These are phyloP conservation scores for Lithophane ornitopus DNA, from an alignment of 2,888 invertebrate species.

Conservation along the genomic window DNA sequence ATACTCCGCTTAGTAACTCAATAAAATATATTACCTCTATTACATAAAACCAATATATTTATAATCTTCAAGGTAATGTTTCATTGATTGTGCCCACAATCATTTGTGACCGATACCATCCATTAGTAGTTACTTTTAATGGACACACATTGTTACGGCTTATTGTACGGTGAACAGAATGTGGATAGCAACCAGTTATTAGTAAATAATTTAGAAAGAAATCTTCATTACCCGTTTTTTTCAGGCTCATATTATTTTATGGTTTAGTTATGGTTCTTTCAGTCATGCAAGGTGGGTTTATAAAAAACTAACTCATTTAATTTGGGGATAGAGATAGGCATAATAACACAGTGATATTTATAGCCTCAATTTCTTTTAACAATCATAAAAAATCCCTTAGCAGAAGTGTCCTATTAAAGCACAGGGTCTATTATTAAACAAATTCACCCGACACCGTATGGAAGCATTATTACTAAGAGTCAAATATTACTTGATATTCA, in stretches of 20 bases:
- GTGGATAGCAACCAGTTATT: constrained; percentile 1
- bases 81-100: constrained; percentile 23
- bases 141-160: constrained; percentile 25
- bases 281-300: too few relatives aligned
- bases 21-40: not conserved
- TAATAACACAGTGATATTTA: not conserved
- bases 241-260: not conserved
- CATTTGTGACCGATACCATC: constrained; percentile 10
- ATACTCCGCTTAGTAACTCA: not conserved
- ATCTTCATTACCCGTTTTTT: not conserved
- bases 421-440: not conserved
- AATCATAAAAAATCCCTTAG: not conserved
- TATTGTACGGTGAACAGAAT: not conserved
- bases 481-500: not conserved
- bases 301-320: not conserved
- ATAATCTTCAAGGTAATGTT: constrained; percentile 16
- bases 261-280: not conserved
- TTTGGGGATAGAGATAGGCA: not conserved
- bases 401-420: not conserved
- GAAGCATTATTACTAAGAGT: not conserved
- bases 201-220: not conserved
- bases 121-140: constrained; percentile 44
- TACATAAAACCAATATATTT: constrained; percentile 5
- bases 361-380: not conserved
- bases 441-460: not conserved